Evolutionary conservation across 2,113 vertebrate species (phyloP).

Genomic region (Andinoacara biseriatus): DNA sequence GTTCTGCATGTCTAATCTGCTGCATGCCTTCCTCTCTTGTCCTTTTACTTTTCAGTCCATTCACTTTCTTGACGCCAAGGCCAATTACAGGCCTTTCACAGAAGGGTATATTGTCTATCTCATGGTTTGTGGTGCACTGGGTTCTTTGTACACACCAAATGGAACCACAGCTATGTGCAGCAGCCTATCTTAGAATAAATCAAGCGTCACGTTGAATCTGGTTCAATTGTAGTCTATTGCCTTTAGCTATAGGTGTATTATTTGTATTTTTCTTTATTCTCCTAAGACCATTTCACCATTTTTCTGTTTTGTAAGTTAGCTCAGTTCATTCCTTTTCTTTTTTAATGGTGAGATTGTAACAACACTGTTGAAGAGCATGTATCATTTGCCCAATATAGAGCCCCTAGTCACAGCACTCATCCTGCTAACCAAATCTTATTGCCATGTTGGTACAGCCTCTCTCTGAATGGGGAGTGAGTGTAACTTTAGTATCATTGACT

Average conservation of each 20-base stretch:
- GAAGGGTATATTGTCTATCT: constrained; percentile 34
- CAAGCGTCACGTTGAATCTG: not conserved
- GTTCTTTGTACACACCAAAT: constrained; percentile 3
- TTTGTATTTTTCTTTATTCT: not conserved
- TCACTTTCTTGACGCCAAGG: constrained; percentile 55
- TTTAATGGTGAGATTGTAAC: not conserved
- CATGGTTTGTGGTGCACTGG: not conserved
- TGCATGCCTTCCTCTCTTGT: constrained; percentile 7
- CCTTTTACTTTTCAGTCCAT: constrained; percentile 21
- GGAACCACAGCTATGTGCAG: constrained; percentile 12
- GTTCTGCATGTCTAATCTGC: constrained; percentile 11
- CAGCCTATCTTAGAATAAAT: constrained; percentile 17
- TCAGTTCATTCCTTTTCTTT: not conserved
- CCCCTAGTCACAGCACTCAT: not conserved
- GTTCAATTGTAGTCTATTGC: constrained; percentile 14
- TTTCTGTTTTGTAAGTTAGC: not conserved
- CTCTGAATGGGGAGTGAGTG: not conserved
- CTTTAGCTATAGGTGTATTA: not conserved
- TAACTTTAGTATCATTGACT: not conserved
- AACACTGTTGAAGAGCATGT: not conserved
- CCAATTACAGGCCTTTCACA: constrained; percentile 43
- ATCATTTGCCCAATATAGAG: not conserved
- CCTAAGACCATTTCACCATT: not conserved
- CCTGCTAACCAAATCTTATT: not conserved
- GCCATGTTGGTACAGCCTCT: not conserved